Conservation (phyloP, 2,113 vertebrate species). For the Macquaria ambigua region DNA sequence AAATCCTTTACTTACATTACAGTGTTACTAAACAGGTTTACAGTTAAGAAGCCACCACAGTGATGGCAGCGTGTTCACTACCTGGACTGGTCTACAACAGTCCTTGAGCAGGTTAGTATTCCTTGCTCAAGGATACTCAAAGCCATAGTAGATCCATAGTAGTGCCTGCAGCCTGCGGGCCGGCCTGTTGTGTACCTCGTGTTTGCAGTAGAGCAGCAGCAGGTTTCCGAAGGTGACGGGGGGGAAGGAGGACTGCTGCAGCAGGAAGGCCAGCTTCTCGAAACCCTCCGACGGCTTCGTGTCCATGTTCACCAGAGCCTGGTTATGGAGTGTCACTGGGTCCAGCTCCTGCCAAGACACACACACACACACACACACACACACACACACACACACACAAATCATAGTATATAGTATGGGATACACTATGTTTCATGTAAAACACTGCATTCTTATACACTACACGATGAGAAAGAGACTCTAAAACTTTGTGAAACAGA, state of each 20-base stretch:
- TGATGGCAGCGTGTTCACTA: no score
- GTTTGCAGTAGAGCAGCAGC: slow-evolving; percentile 93
- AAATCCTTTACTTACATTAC: no score
- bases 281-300: slow-evolving; percentile 92
- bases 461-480: no score
- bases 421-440: neutral
- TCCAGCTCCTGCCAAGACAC: slow-evolving; percentile 87
- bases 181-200: slow-evolving; percentile 79
- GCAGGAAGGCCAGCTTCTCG: slow-evolving; percentile 94
- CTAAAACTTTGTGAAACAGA: no score
- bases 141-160: neutral
- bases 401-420: neutral
- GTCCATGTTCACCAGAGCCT: slow-evolving; percentile 96
- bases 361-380: slow-evolving; percentile 13
- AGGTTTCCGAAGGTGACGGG: slow-evolving; percentile 96
- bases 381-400: neutral
- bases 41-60: no score
- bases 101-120: neutral
- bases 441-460: neutral
- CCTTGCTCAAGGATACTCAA: neutral
- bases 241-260: slow-evolving; percentile 94
- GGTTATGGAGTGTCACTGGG: slow-evolving; percentile 95
- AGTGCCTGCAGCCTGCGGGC: neutral
- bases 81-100: no score
- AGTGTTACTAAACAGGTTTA: no score